These are phyloP conservation scores for Pygoscelis antarcticus DNA, from an alignment of 2,113 vertebrate genomes.

Conservation along the genomic window DNA sequence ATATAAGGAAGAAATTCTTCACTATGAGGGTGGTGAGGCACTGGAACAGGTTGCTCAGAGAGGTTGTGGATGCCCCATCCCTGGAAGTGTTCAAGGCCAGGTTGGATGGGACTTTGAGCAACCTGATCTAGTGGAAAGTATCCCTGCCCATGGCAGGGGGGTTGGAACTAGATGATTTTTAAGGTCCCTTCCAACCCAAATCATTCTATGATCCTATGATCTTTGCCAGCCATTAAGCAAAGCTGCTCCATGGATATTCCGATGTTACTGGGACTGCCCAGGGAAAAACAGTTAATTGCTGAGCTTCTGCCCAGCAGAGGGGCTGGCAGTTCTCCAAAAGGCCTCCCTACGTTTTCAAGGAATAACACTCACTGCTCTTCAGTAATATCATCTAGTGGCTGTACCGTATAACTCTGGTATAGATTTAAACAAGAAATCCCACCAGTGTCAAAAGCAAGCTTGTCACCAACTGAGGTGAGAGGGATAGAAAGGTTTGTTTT, in stretches of 20 bases:
- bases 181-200: no score
- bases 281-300: neutral
- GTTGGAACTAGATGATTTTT: no score
- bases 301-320: neutral
- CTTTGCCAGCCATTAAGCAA: constrained; percentile 25
- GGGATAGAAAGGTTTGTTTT: neutral
- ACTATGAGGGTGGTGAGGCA: no score
- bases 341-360: constrained; percentile 25
- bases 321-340: constrained; percentile 24
- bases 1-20: no score
- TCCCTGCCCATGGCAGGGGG: no score
- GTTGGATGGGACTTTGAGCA: no score
- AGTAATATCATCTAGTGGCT: constrained; percentile 48
- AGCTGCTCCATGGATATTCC: neutral
- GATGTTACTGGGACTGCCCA: neutral
- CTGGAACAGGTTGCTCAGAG: no score
- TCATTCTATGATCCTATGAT: neutral
- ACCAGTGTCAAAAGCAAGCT: neutral
- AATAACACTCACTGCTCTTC: neutral
- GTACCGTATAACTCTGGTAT: neutral
- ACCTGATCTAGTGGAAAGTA: no score
- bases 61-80: no score
- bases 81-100: no score
- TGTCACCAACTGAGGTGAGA: neutral
- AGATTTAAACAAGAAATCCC: neutral